Base-by-base conservation (phyloP, 2,888 invertebrate species). In the Baronia brevicornis region DNA sequence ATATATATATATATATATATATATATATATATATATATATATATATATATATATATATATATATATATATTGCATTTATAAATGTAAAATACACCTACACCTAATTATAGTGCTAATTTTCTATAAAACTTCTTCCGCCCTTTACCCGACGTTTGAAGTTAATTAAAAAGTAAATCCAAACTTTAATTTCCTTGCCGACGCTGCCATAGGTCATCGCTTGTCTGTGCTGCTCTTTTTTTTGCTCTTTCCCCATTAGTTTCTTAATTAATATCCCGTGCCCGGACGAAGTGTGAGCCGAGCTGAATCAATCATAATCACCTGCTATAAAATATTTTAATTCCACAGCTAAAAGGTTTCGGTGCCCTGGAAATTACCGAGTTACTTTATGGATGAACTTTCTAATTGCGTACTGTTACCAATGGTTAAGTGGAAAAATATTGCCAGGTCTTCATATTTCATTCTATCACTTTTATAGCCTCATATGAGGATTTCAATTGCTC, bases 261-360 rank as follows among this genome's bases (percentile, higher is more conserved):
- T 74, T 78, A 80, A 79, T 80, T 79, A 78, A 79, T 77, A 79
- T 62, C 66, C 63, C 61, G 49, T 46, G 59, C 53, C 46, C 48
- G 43, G 39, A 51, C 58, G 48, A 56, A 62, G 65, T 54, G 54
- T 46, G 48, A 53, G 54, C 46, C 48, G 52, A 41, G 49, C 46
- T 54, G 66, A 67, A 80, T 79, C 79, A 77, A 79, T 80, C 78
- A 75, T 78, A 70, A 74, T 78, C 73, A 67, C 54, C 54, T 53
- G 65, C 53, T 66, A 61, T 59, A 67, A 69, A 67, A 61, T 62
- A 48, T 66, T 77, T 63, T 60, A 64, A 63, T 55, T 59, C 46
- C 46, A 33, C 41, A 39, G 36, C 41, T 47, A 39, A 50, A 52
- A 44, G 45, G 41, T 43, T 45, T 36, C 17, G 21, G 26, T 35